Percentiles rank a stretch among this genome's conserved stretches.
phyloP scores from a whole-genome alignment of 2,113 vertebrate species.

The Thunnus thynnus region DNA sequence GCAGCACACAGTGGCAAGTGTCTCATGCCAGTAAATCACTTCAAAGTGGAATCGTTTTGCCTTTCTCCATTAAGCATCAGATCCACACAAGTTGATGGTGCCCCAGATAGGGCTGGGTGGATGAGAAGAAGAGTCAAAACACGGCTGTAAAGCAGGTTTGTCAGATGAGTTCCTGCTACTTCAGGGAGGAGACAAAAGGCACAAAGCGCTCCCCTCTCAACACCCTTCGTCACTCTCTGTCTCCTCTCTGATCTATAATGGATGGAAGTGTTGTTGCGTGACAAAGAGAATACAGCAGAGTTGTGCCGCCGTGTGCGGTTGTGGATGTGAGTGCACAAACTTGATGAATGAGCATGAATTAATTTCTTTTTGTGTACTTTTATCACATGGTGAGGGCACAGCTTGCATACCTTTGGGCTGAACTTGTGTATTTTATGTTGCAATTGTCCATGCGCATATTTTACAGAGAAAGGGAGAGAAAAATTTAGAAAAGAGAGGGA shows the following conservation, averaged over 20 bases:
- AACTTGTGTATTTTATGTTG: constrained; percentile 29
- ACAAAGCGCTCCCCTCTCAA: constrained; percentile 56
- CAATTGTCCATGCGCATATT: constrained; percentile 45
- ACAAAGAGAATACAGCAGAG: constrained; percentile 68
- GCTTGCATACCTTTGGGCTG: constrained; percentile 21
- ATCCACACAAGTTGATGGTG: constrained; percentile 56
- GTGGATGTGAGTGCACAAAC: constrained; percentile 17
- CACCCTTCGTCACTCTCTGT: constrained; percentile 58
- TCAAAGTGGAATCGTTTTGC: constrained; percentile 66
- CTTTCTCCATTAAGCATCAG: constrained; percentile 56
- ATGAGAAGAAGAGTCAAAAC: constrained; percentile 44
- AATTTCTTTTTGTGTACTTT: constrained; percentile 25
- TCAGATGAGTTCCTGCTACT: constrained; percentile 64
- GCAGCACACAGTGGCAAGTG: constrained; percentile 44
- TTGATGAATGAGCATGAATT: constrained; percentile 14
- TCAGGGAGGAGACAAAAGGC: constrained; percentile 66
- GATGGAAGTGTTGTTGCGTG: constrained; percentile 77
- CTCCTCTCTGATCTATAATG: constrained; percentile 79
- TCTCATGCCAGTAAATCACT: constrained; percentile 68
- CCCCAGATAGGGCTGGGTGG: constrained; percentile 54
- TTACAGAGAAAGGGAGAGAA: constrained; percentile 9
- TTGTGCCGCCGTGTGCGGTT: constrained; percentile 14
- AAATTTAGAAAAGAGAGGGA: constrained; percentile 20
- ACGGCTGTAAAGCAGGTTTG: constrained; percentile 57
- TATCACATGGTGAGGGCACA: constrained; percentile 5